Evolutionary conservation across 1,140 invertebrate species (phyloP), one percentile per base, ranked within the genome.

Genomic region (Drosophila tropicalis): DNA sequence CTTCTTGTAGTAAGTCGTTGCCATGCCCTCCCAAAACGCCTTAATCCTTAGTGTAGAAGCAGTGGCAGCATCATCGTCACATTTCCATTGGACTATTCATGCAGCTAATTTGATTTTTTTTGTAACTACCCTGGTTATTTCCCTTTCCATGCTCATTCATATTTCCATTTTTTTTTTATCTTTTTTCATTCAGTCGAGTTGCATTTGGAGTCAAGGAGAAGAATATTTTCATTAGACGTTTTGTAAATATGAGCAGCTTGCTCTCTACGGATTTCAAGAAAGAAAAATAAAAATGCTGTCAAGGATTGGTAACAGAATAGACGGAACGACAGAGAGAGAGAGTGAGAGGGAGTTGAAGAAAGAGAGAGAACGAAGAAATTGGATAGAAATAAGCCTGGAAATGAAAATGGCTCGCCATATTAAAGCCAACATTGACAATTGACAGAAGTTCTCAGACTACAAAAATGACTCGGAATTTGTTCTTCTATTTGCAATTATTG

Each of bases 161-260:
- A 29, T 29, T 29, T 3, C 17, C 6, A 12, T 22, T 10, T 10
- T 10, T 51, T 10, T 22, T 51, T 9, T 15, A 17, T n/a, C 44
- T 12, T 51, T 51, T 51, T n/a, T 39, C 36, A 39, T 39, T 22
- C 17, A 22, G 19, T 51, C 44, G 22, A 51, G 44, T 12, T 51
- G 17, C 44, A 51, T 51, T 10, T 19, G 19, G 44, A 70, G 17
- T 54, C 57, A 40, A 63, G 60, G 57, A 67, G 69, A 71, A 71
- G 83, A 89, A 89, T 87, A 87, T 89, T 87, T 87, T 89, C 84
- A 87, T 87, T 87, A 89, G 83, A 87, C 83, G 83, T 89, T 87
- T 87, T 87, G 76, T 83, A 89, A 89, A 87, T 87, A 83, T 87
- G 84, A 87, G 72, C 83, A 76, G 83, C 83, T 86, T 87, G 76